Conservation (phyloP, 2,888 invertebrate species). For the Pollenia amentaria region DNA sequence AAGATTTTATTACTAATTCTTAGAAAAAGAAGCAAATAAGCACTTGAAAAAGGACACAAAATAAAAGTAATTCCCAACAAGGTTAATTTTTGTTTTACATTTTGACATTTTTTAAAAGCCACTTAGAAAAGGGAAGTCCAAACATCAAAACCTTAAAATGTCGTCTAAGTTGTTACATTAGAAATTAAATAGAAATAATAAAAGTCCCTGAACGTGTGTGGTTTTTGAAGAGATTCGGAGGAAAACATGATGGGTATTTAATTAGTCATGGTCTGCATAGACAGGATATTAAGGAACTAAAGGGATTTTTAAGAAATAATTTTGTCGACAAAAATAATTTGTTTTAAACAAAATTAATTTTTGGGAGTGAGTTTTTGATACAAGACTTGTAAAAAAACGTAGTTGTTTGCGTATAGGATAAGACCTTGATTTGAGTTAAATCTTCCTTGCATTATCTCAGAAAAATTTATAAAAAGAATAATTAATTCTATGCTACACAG, state of each 20-base stretch:
- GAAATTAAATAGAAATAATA: neutral
- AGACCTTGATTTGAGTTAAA: no score
- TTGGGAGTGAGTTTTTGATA: no score
- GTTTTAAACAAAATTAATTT: no score
- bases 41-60: neutral
- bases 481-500: no score
- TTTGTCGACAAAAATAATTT: neutral
- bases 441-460: no score
- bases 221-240: neutral
- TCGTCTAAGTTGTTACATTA: neutral
- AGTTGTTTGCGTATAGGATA: no score
- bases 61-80: neutral
- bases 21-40: neutral
- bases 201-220: neutral
- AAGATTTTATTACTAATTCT: constrained; percentile 16
- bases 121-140: constrained; percentile 28
- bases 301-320: neutral
- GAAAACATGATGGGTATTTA: neutral
- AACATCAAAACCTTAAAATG: neutral
- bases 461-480: no score
- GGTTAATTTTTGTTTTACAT: neutral
- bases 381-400: no score
- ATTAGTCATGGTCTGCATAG: neutral
- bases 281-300: neutral
- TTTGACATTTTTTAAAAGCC: neutral